Base-by-base conservation (phyloP, 2,888 invertebrate species). In the Polydrusus tereticollis region DNA sequence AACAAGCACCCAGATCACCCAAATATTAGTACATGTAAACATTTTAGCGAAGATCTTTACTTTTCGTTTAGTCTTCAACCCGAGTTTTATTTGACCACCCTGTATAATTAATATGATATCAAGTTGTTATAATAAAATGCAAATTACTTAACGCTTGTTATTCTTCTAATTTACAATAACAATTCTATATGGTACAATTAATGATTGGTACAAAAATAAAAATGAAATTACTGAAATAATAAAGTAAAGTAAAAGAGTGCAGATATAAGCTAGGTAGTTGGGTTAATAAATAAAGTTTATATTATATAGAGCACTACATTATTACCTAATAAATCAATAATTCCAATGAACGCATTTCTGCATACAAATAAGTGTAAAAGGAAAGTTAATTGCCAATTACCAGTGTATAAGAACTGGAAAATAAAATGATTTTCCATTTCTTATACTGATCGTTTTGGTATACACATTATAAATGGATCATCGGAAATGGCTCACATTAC, bases 291-390 rank as follows among this genome's bases (percentile, higher is more conserved):
- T 74, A 76, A 75, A 75, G 66, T 76, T 73, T 76, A 74, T 75
- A 78, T 75, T 76, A 77, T 78, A 76, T 78, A 76, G 76, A 79
- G 75, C 77, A 76, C 62, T 73, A 68, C 72, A 73, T 78, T 76
- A 79, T 79, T 78, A 80, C 77, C 74, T 76, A 76, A 79, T 78
- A 79, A 78, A 79, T 79, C 78, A 78, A 76, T 78, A 76, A 78
- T 75, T 78, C 76, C 74, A 77, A 78, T 76, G 76, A 76, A 76
- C 74, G 76, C 77, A 76, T 78, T 78, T 77, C 78, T 78, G 77
- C 77, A 75, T 75, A 73, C 78, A 76, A 78, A 77, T 75, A 75
- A 76, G 76, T 76, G 77, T 76, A 78, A 77, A 78, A 74, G 75
- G 75, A 74, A 72, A 75, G 74, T 78, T 79, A 79, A 79, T 79